Base-by-base conservation (phyloP, 2,797 vertebrate species). In the Neostethus bicornis region DNA sequence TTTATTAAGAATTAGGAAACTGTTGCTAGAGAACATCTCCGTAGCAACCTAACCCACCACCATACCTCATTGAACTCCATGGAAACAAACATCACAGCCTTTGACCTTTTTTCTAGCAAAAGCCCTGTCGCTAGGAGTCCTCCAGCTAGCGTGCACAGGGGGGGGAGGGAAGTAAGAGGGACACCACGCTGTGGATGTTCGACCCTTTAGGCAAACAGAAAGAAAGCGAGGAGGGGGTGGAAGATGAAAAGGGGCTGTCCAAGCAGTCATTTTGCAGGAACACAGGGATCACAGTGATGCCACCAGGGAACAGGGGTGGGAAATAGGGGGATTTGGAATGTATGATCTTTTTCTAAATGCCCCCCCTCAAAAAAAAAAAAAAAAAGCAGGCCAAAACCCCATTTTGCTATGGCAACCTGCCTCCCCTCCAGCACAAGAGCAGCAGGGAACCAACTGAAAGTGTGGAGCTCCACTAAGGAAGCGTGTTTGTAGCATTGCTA, bases 351-450 rank as follows among this genome's bases (percentile, higher is more conserved):
- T 85, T 87, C 80, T 75, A 70, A 75, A 46, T 28, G 67, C 66
- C 77, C 69, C 34, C 19, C n/a, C n/a, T n/a, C n/a, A n/a, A n/a
- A n/a, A n/a, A n/a, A n/a, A n/a, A n/a, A n/a, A n/a, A 73, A 85
- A 73, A 79, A 84, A 90, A 89, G 69, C 77, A 77, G 79, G 82
- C 83, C 77, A 87, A 77, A 80, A 71, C 80, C 73, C 67, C 46
- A 23, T 55, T 56, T 82, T 80, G 60, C 75, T 66, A 87, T 70
- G 74, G 83, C 58, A 81, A 90, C 81, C 43, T 0, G 35, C 80
- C 72, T 73, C 74, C 70, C 51, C 58, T 64, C 47, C 41, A 61
- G 63, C 71, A 66, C 23, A 3, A 39, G 58, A 77, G 73, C 85
- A 84, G 84, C 79, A 39, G 84, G 83, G 83, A 73, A 78, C 77